A percentile compares a stretch with the other conserved stretches of the same genome.
These are phyloP conservation scores for Falco concolor DNA, from an alignment of 2,797 vertebrate genomes.

Conservation along the genomic window DNA sequence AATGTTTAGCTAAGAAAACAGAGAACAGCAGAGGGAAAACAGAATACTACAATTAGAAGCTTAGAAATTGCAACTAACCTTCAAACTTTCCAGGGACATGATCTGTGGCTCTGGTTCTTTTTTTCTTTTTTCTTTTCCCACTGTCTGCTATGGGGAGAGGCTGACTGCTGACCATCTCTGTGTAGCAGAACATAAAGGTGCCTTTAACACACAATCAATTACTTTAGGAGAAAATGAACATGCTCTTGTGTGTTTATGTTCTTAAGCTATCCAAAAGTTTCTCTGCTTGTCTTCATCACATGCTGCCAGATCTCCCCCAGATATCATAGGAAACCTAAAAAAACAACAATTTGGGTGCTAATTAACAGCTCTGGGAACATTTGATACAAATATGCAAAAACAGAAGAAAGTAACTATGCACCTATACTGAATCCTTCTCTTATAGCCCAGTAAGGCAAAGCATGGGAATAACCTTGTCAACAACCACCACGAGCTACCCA, in stretches of 20 bases:
- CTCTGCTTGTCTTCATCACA: not conserved
- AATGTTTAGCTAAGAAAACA: not conserved
- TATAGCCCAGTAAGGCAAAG: not conserved
- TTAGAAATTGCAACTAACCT: conserved; percentile 75
- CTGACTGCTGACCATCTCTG: conserved; percentile 87
- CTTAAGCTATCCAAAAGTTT: not conserved
- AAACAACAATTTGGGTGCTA: not conserved
- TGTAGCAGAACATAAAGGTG: not conserved
- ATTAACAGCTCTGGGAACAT: not conserved
- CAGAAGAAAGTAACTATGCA: not conserved
- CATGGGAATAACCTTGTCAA: not conserved
- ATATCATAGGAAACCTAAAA: not conserved
- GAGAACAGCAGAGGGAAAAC: not conserved
- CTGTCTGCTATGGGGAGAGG: conserved; percentile 83
- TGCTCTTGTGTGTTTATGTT: not conserved
- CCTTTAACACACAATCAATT: not conserved
- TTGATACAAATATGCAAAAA: not conserved
- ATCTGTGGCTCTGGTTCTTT: conserved; percentile 84
- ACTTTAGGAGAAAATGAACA: not conserved
- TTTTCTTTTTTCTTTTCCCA: conserved; percentile 88
- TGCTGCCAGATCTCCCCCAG: not conserved
- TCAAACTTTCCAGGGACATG: conserved; percentile 86
- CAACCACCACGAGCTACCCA: not conserved
- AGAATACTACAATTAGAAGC: not conserved
- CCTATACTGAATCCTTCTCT: not conserved